Base-by-base conservation (phyloP, 2,888 invertebrate genomes). In the Glomeris marginata region DNA sequence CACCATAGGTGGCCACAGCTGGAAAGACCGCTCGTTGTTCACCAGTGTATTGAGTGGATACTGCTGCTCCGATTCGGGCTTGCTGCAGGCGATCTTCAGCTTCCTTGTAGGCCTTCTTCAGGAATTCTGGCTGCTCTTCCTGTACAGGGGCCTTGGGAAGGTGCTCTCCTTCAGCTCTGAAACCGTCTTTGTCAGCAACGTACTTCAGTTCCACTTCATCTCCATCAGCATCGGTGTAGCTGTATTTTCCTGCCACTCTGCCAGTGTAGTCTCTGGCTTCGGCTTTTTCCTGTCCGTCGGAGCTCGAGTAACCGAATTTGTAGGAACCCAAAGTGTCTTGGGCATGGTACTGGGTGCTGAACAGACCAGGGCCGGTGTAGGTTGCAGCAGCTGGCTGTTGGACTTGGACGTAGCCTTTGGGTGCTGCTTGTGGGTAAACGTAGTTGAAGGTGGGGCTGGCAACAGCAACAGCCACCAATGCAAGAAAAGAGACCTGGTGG, bases 281-380 rank as follows among this genome's bases (percentile, higher is more conserved):
- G 40, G 79, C 75, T 63, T 82, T 78, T 2, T 81, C 73, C 49
- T 82, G 82, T 20, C 52, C 52, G 61, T 82, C 77, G 42, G 81
- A 81, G 2, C 79, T 77, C 52, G 76, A 71, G 63, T 82, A 83
- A 1, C 83, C 83, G 58, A 81, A 83, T 1, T 75, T 72, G 60
- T 79, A 81, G 15, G 77, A 77, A 1, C 83, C 83, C n/a, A 49
- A 37, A 11, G 68, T 69, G 57, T 71, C 71, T 62, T 81, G 81
- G 0, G 81, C 81, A 60, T 81, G 81, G 63, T 74, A 81, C 60
- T 81, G 81, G 52, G 75, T 72, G 0, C 80, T 80, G 36, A 6
- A 77, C 70, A 63, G 28, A 8, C 3, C 4, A 28, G 80, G 80
- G 8, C 80, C 77, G 8, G 47, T 47, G 41, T 36, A 36, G n/a